Percentiles rank a stretch among this genome's conserved stretches.
phyloP scores from a whole-genome alignment of 2,797 vertebrate genomes.

The Rhodeus uyekii region DNA sequence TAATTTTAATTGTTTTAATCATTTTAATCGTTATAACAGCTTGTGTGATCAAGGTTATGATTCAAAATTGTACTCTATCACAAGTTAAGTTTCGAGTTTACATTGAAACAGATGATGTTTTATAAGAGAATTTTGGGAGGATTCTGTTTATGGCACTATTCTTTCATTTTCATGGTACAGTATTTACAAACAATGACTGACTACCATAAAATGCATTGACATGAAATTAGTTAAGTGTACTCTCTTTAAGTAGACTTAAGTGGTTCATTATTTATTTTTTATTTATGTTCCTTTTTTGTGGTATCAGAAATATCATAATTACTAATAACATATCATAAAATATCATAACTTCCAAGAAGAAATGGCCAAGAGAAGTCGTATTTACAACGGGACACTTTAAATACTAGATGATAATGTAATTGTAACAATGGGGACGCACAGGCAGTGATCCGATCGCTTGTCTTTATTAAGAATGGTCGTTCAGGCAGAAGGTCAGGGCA shows the following conservation, averaged over 20 bases:
- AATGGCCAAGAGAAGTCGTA: neutral
- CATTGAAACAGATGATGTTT: neutral
- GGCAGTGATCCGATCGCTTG: no score
- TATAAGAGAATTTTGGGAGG: neutral
- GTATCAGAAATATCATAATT: neutral
- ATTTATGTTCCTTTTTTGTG: neutral
- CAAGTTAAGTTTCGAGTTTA: neutral
- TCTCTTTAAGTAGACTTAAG: no score
- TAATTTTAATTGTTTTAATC: no score
- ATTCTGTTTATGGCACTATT: neutral
- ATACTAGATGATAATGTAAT: neutral
- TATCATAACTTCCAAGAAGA: neutral
- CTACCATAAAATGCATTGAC: neutral
- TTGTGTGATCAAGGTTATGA: no score
- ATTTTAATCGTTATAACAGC: no score
- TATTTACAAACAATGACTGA: neutral
- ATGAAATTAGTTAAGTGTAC: neutral
- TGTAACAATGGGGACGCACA: no score
- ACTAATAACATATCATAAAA: no score
- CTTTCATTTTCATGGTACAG: neutral
- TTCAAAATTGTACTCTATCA: no score
- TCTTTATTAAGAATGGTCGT: no score
- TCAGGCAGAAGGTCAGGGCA: no score
- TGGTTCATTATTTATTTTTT: no score
- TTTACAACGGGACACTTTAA: neutral